Evolutionary conservation across 2,113 vertebrate species (phyloP).

Genomic region (Tychaedon coryphoeus): DNA sequence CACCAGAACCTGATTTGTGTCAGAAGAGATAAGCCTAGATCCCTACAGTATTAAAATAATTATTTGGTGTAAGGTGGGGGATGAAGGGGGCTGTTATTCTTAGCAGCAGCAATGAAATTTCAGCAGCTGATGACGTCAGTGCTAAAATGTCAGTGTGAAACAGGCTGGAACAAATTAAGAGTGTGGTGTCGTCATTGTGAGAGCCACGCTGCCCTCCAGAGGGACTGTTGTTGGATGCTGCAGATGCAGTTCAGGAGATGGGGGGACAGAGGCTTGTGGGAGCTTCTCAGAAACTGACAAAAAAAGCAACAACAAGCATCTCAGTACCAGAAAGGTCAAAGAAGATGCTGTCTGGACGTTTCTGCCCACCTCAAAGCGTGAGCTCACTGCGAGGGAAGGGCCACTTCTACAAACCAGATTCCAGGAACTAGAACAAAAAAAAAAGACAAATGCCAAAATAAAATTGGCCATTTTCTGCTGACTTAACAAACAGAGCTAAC

Average conservation of each 20-base stretch:
- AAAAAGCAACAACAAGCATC: neutral
- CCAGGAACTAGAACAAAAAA: conserved; percentile 7
- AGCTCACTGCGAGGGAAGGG: neutral
- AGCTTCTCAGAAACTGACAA: conserved; percentile 21
- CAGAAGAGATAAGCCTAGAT: conserved; percentile 20
- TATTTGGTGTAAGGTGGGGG: conserved; percentile 43
- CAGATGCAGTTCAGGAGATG: neutral
- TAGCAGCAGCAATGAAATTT: conserved; percentile 69
- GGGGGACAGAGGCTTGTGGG: neutral
- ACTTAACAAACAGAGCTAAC: neutral
- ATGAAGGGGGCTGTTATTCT: conserved; percentile 64
- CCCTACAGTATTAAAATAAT: conserved; percentile 42
- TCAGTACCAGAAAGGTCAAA: neutral
- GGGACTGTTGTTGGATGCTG: conserved; percentile 22
- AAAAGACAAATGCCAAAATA: neutral
- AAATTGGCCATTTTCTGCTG: neutral
- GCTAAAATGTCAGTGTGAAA: conserved; percentile 71
- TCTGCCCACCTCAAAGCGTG: neutral
- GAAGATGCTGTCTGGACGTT: neutral
- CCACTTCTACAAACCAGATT: neutral
- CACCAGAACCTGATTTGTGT: conserved; percentile 33
- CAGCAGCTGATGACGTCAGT: conserved; percentile 64
- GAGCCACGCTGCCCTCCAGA: conserved; percentile 42
- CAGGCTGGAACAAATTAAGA: conserved; percentile 68
- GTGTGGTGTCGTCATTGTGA: conserved; percentile 46